These are phyloP conservation scores for Petrocephalus zakoni DNA, from an alignment of 2,113 vertebrate genomes.

Conservation along the genomic window DNA sequence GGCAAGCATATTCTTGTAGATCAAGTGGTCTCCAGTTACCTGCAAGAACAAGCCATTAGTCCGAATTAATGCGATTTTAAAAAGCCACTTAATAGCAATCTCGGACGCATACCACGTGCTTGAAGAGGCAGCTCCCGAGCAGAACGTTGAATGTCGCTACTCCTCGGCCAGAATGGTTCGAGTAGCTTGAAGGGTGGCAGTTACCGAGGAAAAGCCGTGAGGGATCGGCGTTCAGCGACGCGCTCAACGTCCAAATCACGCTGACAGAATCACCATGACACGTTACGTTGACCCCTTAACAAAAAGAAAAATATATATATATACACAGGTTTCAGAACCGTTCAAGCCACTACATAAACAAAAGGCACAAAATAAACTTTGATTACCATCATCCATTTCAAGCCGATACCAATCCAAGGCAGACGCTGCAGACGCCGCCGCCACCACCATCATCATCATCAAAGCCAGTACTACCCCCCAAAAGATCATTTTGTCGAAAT, in stretches of 20 bases:
- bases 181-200: constrained; percentile 42
- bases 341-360: constrained; percentile 17
- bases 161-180: constrained; percentile 27
- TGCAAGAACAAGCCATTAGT: constrained; percentile 21
- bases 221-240: constrained; percentile 29
- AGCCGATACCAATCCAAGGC: too few relatives aligned
- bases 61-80: fast-evolving
- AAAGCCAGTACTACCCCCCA: neutral
- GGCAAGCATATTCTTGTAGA: constrained; percentile 46
- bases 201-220: constrained; percentile 57
- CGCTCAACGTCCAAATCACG: constrained; percentile 45
- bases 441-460: too few relatives aligned
- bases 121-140: constrained; percentile 48
- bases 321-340: constrained; percentile 24
- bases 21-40: constrained; percentile 43
- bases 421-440: too few relatives aligned
- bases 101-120: constrained; percentile 38
- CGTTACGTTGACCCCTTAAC: constrained; percentile 39
- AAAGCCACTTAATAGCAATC: fast-evolving
- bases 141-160: constrained; percentile 39
- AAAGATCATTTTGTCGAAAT: neutral
- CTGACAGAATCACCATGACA: constrained; percentile 34
- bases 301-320: neutral
- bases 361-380: neutral
- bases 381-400: neutral